These are phyloP conservation scores for Andinoacara biseriatus DNA, from an alignment of 2,113 vertebrate genomes.

Conservation along the genomic window DNA sequence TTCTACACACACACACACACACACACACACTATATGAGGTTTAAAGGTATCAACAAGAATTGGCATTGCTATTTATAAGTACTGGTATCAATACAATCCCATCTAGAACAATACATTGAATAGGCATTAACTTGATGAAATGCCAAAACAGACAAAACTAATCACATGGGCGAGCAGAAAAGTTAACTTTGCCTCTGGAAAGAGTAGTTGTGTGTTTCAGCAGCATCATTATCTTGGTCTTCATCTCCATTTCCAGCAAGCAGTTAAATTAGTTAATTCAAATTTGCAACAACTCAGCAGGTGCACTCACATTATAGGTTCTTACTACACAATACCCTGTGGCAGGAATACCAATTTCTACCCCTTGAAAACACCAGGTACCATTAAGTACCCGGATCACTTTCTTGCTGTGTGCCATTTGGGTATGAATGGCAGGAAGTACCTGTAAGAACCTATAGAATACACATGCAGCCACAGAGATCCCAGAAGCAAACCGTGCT, in stretches of 20 bases:
- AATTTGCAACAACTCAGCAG: background rate
- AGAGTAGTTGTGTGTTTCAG: background rate
- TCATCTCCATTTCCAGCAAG: background rate
- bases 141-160: too few species aligned
- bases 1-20: too few species aligned
- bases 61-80: too few species aligned
- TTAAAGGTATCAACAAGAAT: too few species aligned
- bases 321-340: background rate
- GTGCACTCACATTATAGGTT: background rate
- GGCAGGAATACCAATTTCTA: background rate
- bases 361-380: background rate
- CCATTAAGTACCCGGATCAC: background rate
- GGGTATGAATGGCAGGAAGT: background rate
- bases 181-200: background rate
- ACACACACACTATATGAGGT: too few species aligned
- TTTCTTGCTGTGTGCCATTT: background rate
- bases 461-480: background rate
- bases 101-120: too few species aligned
- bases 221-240: background rate
- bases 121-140: too few species aligned
- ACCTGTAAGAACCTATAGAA: too few species aligned
- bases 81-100: too few species aligned
- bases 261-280: background rate
- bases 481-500: constrained; percentile 11
- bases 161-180: too few species aligned